Percentiles rank a stretch among this genome's conserved stretches.
These are phyloP conservation scores for Odontophorus gujanensis DNA, from an alignment of 2,113 vertebrate genomes.

Conservation along the genomic window DNA sequence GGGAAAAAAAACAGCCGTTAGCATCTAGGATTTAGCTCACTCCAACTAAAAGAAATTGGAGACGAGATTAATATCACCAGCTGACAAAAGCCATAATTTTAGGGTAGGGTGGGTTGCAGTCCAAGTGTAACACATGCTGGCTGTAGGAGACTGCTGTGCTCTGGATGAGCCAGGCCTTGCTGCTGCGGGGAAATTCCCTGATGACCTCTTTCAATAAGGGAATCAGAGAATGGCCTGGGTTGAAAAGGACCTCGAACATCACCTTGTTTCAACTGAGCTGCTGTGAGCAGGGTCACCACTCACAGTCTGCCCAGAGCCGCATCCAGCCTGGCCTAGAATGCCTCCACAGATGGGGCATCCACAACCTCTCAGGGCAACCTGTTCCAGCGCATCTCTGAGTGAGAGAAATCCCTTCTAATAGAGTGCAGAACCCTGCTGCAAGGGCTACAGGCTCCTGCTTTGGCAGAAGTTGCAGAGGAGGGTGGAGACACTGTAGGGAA, in stretches of 20 bases:
- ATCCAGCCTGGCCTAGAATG: no score
- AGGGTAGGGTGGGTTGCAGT: neutral
- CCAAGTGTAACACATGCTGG: neutral
- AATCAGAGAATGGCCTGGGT: neutral
- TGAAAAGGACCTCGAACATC: no score
- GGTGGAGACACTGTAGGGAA: rapidly evolving
- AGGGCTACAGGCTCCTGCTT: neutral
- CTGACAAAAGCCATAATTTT: neutral
- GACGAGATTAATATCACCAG: neutral
- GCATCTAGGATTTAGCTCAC: neutral
- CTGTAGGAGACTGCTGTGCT: neutral
- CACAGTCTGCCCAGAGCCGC: no score
- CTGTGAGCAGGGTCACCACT: no score
- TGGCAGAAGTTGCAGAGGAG: neutral
- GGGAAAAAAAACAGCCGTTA: neutral
- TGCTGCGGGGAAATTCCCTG: neutral
- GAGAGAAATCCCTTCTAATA: neutral
- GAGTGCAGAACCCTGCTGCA: neutral
- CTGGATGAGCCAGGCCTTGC: neutral
- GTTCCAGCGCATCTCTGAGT: no score
- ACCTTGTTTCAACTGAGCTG: no score
- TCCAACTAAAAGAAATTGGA: neutral
- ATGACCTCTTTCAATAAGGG: neutral
- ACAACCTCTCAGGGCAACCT: no score
- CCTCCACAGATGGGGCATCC: no score